Conservation (phyloP, 2,113 vertebrate species). For the Poicephalus gulielmi region DNA sequence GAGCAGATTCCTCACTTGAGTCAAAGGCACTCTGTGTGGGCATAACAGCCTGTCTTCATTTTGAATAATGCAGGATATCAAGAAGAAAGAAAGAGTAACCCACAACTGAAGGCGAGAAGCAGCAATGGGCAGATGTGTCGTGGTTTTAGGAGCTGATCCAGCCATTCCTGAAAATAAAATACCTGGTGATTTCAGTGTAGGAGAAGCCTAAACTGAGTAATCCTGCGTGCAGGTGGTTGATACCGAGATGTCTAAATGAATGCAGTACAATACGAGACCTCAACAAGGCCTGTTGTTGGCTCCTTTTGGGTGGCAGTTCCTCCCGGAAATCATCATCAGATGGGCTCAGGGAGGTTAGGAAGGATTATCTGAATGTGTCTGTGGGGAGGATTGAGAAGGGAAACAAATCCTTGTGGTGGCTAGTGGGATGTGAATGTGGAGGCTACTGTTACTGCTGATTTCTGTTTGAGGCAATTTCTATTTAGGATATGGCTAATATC, state of each 20-base stretch:
- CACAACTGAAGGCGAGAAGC: neutral
- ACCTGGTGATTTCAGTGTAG: neutral
- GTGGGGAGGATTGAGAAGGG: neutral
- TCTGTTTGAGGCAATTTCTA: neutral
- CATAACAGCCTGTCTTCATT: slow-evolving; percentile 33
- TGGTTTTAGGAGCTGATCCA: neutral
- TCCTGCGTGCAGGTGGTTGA: rapidly evolving
- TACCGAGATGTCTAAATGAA: neutral
- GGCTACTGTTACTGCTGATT: neutral
- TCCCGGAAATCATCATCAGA: neutral
- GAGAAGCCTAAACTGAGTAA: neutral
- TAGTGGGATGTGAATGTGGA: neutral
- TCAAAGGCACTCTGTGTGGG: slow-evolving; percentile 32
- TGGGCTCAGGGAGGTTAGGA: neutral
- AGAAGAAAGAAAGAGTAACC: neutral
- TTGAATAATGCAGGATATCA: slow-evolving; percentile 1
- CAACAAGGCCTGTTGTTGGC: neutral
- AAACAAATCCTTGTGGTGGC: neutral
- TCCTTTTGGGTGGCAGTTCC: neutral
- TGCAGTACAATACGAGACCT: neutral
- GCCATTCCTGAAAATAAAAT: neutral
- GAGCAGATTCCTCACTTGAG: slow-evolving; percentile 34
- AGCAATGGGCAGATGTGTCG: neutral
- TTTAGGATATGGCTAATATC: neutral
- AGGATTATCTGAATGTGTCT: neutral